phyloP scores from a whole-genome alignment of 2,113 vertebrate genomes.

The Alouatta palliata region DNA sequence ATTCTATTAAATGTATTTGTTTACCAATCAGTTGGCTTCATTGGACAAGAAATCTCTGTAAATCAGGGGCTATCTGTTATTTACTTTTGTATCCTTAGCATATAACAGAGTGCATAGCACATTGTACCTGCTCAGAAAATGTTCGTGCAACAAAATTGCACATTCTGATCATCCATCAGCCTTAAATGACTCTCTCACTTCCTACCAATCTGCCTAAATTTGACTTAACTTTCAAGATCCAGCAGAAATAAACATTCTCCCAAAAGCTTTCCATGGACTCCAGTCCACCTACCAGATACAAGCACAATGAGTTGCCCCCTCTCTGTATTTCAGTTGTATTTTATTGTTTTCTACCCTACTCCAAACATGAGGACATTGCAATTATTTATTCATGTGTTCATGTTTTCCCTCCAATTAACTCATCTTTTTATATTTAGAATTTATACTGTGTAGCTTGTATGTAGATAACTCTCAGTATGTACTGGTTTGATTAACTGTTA shows the following conservation, averaged over 20 bases:
- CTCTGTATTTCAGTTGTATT: background rate
- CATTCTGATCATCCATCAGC: background rate
- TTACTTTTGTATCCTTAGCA: background rate
- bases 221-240: background rate
- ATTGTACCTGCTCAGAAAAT: background rate
- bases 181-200: background rate
- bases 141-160: background rate
- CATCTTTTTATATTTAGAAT: background rate
- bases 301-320: background rate
- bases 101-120: background rate
- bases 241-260: background rate
- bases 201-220: background rate
- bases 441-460: background rate
- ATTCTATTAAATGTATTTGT: background rate
- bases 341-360: background rate
- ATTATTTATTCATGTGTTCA: background rate
- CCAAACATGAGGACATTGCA: background rate
- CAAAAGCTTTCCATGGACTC: background rate
- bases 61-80: background rate
- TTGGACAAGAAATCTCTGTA: background rate
- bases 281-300: background rate
- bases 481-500: background rate
- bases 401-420: background rate
- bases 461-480: background rate
- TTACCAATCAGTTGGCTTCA: background rate